Evolutionary conservation across 2,797 vertebrate genomes (phyloP).

Genomic region (Sebastes iracundus): DNA sequence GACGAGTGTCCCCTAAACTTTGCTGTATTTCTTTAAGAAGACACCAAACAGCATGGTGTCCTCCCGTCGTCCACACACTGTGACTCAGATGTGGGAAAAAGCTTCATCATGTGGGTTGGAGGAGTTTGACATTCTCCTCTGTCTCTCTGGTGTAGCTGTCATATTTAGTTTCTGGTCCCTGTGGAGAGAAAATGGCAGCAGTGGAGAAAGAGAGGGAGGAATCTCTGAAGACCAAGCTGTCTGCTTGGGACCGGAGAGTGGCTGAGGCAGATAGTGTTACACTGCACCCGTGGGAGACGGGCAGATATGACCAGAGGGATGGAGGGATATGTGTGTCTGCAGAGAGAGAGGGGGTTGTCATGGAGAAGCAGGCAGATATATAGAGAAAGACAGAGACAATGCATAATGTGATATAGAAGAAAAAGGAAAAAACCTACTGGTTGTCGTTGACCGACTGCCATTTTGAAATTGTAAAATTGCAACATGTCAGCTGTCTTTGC

Average conservation of each 20-base stretch:
- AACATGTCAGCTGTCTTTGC: background rate
- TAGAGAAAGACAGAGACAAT: background rate
- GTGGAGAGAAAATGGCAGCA: constrained; percentile 59
- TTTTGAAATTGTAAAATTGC: background rate
- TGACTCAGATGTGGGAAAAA: constrained; percentile 10
- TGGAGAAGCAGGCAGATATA: constrained; percentile 15
- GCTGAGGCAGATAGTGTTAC: constrained; percentile 73
- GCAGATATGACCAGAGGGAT: constrained; percentile 67
- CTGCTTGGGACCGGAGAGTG: constrained; percentile 68
- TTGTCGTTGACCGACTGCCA: background rate
- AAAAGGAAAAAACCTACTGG: background rate
- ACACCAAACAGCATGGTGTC: background rate
- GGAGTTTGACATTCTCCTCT: constrained; percentile 67
- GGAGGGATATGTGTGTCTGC: background rate
- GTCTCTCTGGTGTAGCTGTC: constrained; percentile 71
- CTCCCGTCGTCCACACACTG: background rate
- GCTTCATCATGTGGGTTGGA: constrained; percentile 48
- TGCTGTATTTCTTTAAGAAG: background rate
- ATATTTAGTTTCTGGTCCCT: constrained; percentile 77
- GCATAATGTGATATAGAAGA: background rate
- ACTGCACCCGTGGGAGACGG: constrained; percentile 68
- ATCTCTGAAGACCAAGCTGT: constrained; percentile 74
- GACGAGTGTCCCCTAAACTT: background rate
- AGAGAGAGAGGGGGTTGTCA: constrained; percentile 7
- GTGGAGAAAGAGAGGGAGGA: constrained; percentile 49